A percentile compares a stretch with the other conserved stretches of the same genome.
These are phyloP conservation scores for Glaucidium brasilianum DNA, from an alignment of 2,113 vertebrate genomes.

Conservation along the genomic window DNA sequence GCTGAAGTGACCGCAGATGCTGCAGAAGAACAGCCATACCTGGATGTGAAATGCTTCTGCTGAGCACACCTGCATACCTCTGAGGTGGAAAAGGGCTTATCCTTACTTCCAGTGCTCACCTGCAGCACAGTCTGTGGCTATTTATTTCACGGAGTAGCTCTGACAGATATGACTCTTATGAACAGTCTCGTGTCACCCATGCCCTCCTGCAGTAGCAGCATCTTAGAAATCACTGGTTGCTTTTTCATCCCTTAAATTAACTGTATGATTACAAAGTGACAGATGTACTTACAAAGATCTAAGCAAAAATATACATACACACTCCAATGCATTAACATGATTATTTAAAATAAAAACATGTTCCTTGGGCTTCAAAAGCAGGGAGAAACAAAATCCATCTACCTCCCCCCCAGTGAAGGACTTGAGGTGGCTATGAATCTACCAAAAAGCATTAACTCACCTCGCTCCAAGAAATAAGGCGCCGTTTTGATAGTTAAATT, in stretches of 20 bases:
- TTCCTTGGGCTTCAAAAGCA: background rate
- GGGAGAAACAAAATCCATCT: background rate
- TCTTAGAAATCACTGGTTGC: background rate
- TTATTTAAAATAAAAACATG: background rate
- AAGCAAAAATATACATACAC: background rate
- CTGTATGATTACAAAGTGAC: background rate
- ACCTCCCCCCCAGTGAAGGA: fast-evolving
- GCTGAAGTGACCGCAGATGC: background rate
- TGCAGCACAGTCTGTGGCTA: background rate
- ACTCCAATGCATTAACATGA: background rate
- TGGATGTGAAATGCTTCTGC: background rate
- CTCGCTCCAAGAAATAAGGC: background rate
- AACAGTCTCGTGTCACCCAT: fast-evolving
- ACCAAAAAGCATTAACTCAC: background rate
- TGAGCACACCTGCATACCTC: background rate
- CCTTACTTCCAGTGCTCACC: background rate
- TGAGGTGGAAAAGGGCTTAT: background rate
- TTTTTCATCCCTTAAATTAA: background rate
- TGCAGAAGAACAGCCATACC: background rate
- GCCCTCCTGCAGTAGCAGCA: background rate
- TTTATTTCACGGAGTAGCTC: fast-evolving
- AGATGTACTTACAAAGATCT: background rate
- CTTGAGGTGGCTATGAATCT: background rate
- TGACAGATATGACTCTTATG: fast-evolving
- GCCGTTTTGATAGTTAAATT: background rate